Evolutionary conservation across 2,888 invertebrate genomes (phyloP).

Genomic region (Zhuqinia jingwanae): DNA sequence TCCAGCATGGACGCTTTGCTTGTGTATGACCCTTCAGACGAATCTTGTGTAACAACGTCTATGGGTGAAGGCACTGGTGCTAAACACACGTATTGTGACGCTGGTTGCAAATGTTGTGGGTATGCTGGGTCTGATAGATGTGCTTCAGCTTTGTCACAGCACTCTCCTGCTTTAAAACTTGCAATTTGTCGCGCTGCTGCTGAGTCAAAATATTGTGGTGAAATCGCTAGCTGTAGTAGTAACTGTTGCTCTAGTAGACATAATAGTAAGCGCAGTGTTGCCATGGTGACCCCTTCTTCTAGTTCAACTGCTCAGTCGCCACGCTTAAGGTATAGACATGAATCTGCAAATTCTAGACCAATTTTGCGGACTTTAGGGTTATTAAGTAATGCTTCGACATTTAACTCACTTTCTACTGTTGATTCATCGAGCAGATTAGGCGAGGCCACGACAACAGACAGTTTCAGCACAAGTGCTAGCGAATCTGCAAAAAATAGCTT

Average conservation of each 20-base stretch:
- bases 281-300: background rate
- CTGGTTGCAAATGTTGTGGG: slow-evolving; percentile 8
- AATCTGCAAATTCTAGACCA: slow-evolving; percentile 31
- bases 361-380: slow-evolving; percentile 14
- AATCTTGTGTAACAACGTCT: slow-evolving; percentile 26
- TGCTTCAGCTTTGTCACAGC: slow-evolving; percentile 19
- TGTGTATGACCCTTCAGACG: slow-evolving; percentile 74
- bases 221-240: background rate
- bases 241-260: slow-evolving; percentile 30
- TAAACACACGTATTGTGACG: slow-evolving; percentile 23
- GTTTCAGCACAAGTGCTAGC: slow-evolving; percentile 61
- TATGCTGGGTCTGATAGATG: slow-evolving; percentile 11
- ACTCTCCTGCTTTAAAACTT: slow-evolving; percentile 26
- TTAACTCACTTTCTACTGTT: slow-evolving; percentile 58
- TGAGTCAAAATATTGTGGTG: slow-evolving; percentile 16
- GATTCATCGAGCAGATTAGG: slow-evolving; percentile 33
- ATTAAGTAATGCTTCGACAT: slow-evolving; percentile 16
- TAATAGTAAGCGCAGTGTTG: slow-evolving; percentile 31
- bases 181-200: slow-evolving; percentile 12
- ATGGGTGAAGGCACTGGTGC: slow-evolving; percentile 31
- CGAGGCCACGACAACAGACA: slow-evolving; percentile 39
- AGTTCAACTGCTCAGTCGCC: slow-evolving; percentile 26
- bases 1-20: slow-evolving; percentile 79
- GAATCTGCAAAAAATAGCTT: slow-evolving; percentile 28
- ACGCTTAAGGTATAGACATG: slow-evolving; percentile 34